These are phyloP conservation scores for Eriosoma lanigerum DNA, from an alignment of 1,140 invertebrate species.

Conservation along the genomic window DNA sequence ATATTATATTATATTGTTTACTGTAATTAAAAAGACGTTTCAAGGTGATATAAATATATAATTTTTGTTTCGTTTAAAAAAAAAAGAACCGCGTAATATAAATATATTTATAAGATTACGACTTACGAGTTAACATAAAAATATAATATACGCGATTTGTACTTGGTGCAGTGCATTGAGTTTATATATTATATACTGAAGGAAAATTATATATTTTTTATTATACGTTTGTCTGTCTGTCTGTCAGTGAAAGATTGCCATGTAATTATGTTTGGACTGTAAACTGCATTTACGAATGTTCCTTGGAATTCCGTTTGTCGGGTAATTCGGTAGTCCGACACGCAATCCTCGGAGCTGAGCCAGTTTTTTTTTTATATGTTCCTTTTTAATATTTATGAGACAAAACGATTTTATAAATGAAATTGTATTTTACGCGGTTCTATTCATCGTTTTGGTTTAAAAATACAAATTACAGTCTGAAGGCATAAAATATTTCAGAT, in stretches of 20 bases:
- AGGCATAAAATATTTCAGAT: too few species aligned
- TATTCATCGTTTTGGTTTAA: too few species aligned
- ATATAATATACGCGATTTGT: too few species aligned
- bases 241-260: constrained; percentile 13
- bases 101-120: too few species aligned
- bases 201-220: background rate
- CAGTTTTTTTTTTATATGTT: background rate
- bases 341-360: constrained; percentile 19
- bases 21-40: too few species aligned
- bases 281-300: background rate
- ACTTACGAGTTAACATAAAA: too few species aligned
- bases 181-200: background rate
- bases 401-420: background rate
- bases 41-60: too few species aligned
- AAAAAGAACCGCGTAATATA: too few species aligned
- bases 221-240: background rate
- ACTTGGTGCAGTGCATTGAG: background rate
- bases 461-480: too few species aligned
- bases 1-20: too few species aligned
- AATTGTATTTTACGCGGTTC: too few species aligned
- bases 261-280: constrained; percentile 9
- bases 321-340: constrained; percentile 33
- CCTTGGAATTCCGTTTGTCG: constrained; percentile 8
- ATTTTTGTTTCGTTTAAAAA: too few species aligned
- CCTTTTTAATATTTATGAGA: background rate